Base-by-base conservation (phyloP, 1,140 invertebrate species). In the Drosophila sp. region DNA sequence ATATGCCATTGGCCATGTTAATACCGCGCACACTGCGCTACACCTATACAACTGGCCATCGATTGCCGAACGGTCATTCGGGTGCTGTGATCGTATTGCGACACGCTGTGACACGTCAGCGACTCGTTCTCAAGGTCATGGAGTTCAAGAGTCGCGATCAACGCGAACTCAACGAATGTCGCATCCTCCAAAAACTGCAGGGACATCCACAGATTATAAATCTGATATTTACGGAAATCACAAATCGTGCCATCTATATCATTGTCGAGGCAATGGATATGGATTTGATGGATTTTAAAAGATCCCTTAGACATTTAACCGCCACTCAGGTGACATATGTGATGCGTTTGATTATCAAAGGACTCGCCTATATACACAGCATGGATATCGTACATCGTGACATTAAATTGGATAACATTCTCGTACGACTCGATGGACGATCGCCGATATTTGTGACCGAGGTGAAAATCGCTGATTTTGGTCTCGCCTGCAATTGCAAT, bases 271-370 rank as follows among this genome's bases (percentile, higher is more conserved):
- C 41, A 0, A 45, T 45, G 41, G 41, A 45, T 16, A 45, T 45
- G 41, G 41, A 45, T 45, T 45, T 45, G 18, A 18, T 45, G 41
- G 41, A 50, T 13, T 50, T 18, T 8, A n/a, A 50, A 7, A n/a
- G 0, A 4, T 5, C 1, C 2, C 1, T 50, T 11, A 13, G 13
- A n/a, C 4, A 38, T 1, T 1, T 38, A 3, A 38, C 4, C n/a
- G 36, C 11, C 11, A n/a, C 5, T 2, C 36, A 38, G 11, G 36
- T 38, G 36, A n/a, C 36, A 3, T 38, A 5, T 13, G n/a, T 38
- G n/a, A 38, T 38, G 36, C 36, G 36, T 0, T 13, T 13, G 9
- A 38, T 38, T 13, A 2, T 38, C 11, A 0, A n/a, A 5, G 36
- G 36, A 38, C 4, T 38, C n/a, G 36, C 11, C n/a, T 13, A 38